Evolutionary conservation across 2,797 vertebrate genomes (phyloP).

Genomic region (Crocodylus rhombifer): DNA sequence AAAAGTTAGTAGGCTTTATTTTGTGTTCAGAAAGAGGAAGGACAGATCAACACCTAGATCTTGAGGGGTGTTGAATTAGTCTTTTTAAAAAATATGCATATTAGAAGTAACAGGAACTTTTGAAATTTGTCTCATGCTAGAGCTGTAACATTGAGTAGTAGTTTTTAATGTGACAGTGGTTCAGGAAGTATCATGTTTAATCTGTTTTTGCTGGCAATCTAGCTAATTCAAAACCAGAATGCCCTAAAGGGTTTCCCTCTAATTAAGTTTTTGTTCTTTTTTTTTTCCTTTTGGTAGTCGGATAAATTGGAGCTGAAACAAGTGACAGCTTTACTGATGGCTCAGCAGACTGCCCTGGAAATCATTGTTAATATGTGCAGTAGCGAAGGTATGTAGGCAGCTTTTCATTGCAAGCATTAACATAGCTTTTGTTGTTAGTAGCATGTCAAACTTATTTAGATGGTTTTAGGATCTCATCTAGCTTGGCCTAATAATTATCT

Average conservation of each 20-base stretch:
- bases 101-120: neutral
- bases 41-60: neutral
- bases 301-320: constrained; percentile 91
- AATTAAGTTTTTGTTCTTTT: neutral
- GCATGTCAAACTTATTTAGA: neutral
- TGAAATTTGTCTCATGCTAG: neutral
- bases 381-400: constrained; percentile 89
- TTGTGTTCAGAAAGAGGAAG: too few relatives aligned
- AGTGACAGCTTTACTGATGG: constrained; percentile 89
- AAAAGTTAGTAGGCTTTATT: neutral
- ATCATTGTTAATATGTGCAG: constrained; percentile 99
- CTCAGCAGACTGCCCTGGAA: constrained; percentile 97
- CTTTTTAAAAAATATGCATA: neutral
- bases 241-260: neutral
- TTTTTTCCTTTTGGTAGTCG: constrained; percentile 75
- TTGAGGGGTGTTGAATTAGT: neutral
- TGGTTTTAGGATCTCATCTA: neutral
- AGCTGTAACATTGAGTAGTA: neutral
- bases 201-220: constrained; percentile 14
- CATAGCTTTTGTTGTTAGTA: neutral
- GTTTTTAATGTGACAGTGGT: neutral
- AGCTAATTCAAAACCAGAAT: neutral
- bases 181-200: neutral
- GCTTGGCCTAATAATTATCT: neutral
- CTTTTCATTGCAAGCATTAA: neutral